These are phyloP conservation scores for Gymnocheta viridis DNA, from an alignment of 2,888 invertebrate genomes.

Conservation along the genomic window DNA sequence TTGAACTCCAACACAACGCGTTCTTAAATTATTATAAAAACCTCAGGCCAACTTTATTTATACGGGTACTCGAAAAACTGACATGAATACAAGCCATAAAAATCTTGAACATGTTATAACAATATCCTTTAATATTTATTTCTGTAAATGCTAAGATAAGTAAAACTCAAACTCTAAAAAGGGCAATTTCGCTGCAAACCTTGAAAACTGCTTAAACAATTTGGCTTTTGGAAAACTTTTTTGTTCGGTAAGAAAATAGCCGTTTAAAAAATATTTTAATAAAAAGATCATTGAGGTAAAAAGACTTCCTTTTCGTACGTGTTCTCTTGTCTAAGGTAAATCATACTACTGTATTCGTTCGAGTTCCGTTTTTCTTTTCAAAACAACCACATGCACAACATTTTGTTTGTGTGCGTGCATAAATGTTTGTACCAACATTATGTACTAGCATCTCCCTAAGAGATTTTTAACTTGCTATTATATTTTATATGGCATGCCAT, in stretches of 20 bases:
- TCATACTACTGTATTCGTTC: not conserved
- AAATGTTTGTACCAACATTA: constrained; percentile 18
- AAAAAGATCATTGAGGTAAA: not conserved
- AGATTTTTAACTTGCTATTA: constrained; percentile 66
- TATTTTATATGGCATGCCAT: constrained; percentile 48
- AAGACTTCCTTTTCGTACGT: not conserved
- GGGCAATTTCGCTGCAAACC: not conserved
- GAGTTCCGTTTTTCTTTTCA: not conserved
- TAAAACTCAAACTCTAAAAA: not conserved
- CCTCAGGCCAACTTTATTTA: not conserved
- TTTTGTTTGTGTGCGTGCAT: not conserved
- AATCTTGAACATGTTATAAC: constrained; percentile 58
- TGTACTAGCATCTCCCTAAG: constrained; percentile 57
- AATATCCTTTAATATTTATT: constrained; percentile 40
- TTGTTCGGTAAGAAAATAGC: not conserved
- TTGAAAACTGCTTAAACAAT: not conserved
- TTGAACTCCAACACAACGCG: constrained; percentile 73
- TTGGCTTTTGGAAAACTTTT: not conserved
- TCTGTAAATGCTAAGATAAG: not conserved
- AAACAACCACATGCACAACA: constrained; percentile 3
- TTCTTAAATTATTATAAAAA: not conserved
- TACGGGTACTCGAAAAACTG: not conserved
- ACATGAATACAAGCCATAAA: constrained; percentile 53
- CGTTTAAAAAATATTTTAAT: not conserved
- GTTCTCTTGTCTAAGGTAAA: constrained; percentile 56